Percentiles rank a stretch among this genome's conserved stretches.
These are phyloP conservation scores for Pipistrellus kuhlii DNA, from an alignment of 2,797 vertebrate species.

Conservation along the genomic window DNA sequence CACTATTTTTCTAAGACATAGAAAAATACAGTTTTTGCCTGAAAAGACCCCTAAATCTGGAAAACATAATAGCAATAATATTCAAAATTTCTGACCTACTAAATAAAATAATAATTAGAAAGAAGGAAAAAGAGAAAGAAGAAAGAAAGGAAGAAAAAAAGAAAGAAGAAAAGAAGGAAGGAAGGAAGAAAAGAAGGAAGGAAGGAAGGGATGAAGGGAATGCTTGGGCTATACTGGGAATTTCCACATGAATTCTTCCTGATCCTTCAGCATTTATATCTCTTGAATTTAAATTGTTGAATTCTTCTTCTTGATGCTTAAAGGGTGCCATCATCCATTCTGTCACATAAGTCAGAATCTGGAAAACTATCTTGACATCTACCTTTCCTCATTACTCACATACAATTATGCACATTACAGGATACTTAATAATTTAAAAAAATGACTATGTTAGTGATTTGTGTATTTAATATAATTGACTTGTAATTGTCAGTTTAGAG, in stretches of 20 bases:
- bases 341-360: neutral
- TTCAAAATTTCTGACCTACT: neutral
- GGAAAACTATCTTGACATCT: neutral
- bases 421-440: neutral
- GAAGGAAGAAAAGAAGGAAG: accelerated
- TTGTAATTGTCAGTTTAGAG: neutral
- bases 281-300: neutral
- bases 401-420: neutral
- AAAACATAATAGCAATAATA: neutral
- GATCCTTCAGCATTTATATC: neutral
- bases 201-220: neutral
- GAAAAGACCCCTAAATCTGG: neutral
- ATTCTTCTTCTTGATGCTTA: neutral
- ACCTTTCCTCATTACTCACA: neutral
- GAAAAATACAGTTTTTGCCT: neutral
- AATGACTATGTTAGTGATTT: neutral
- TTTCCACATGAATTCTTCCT: neutral
- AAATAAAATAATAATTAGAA: neutral
- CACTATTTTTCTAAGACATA: neutral
- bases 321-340: accelerated
- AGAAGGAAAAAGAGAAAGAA: no score
- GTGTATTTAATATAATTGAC: neutral
- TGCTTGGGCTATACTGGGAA: neutral
- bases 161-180: neutral
- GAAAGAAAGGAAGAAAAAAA: neutral